Conservation (phyloP, 2,888 invertebrate genomes). For the Amiota mariae region DNA sequence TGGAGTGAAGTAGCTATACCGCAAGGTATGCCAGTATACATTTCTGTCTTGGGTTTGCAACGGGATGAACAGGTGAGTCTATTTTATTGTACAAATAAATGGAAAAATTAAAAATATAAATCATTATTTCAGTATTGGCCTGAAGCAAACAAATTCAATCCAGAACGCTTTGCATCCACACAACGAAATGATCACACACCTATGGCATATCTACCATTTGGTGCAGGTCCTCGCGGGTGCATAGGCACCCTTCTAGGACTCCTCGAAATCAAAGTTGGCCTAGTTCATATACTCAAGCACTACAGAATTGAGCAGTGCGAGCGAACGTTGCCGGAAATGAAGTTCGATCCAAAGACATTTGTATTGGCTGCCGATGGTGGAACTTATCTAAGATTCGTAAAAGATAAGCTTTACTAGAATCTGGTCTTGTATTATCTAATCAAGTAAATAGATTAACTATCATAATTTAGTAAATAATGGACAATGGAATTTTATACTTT, state of each 20-base stretch:
- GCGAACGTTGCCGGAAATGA: slow-evolving; percentile 56
- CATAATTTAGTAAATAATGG: background rate
- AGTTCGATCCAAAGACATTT: slow-evolving; percentile 63
- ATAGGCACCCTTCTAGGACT: slow-evolving; percentile 67
- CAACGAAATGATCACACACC: slow-evolving; percentile 58
- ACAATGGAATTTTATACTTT: background rate
- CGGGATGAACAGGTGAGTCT: slow-evolving; percentile 62
- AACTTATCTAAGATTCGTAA: slow-evolving; percentile 61
- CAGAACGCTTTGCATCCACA: slow-evolving; percentile 64
- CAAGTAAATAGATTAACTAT: no score
- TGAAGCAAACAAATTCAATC: slow-evolving; percentile 63
- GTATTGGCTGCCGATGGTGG: slow-evolving; percentile 65
- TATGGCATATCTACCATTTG: slow-evolving; percentile 67
- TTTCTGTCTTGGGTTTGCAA: slow-evolving; percentile 67
- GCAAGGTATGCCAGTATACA: slow-evolving; percentile 67
- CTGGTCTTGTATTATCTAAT: no score
- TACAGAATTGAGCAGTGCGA: slow-evolving; percentile 58
- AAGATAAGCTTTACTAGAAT: slow-evolving; percentile 47
- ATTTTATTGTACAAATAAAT: background rate
- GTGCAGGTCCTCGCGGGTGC: slow-evolving; percentile 66
- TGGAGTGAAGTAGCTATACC: slow-evolving; percentile 51
- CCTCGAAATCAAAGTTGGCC: slow-evolving; percentile 65
- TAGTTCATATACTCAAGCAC: slow-evolving; percentile 64
- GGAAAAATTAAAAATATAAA: background rate
- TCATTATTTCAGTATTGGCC: slow-evolving; percentile 59